phyloP scores from a whole-genome alignment of 1,140 invertebrate genomes.

The Drosophila watanabei region DNA sequence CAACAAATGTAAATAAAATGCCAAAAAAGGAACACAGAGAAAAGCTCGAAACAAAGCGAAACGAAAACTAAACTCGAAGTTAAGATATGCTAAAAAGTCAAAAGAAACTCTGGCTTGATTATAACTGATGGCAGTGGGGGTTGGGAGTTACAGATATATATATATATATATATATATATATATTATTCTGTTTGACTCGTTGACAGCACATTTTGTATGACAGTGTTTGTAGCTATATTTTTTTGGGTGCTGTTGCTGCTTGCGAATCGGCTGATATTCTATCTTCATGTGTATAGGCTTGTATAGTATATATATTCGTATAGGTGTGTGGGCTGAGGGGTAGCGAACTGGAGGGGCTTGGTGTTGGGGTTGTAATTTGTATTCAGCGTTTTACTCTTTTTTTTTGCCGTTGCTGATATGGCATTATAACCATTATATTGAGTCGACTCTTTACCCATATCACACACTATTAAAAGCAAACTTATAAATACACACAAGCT shows the following conservation, averaged over 20 bases:
- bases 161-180: not conserved
- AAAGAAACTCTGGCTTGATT: slow-evolving; percentile 63
- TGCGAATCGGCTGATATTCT: slow-evolving; percentile 77
- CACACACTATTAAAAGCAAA: slow-evolving; percentile 40
- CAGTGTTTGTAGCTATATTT: slow-evolving; percentile 33
- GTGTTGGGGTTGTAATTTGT: slow-evolving; percentile 70
- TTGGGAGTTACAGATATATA: slow-evolving; percentile 14
- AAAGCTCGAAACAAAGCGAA: slow-evolving; percentile 43
- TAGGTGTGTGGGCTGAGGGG: slow-evolving; percentile 15
- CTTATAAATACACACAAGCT: slow-evolving; percentile 41
- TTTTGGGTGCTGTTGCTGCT: slow-evolving; percentile 51
- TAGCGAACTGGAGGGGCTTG: slow-evolving; percentile 37
- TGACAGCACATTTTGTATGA: slow-evolving; percentile 67
- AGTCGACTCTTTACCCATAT: slow-evolving; percentile 47
- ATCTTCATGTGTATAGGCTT: slow-evolving; percentile 47
- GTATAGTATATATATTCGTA: slow-evolving; percentile 16
- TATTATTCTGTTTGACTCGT: slow-evolving; percentile 44
- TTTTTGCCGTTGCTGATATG: slow-evolving; percentile 68
- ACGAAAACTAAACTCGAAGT: slow-evolving; percentile 73
- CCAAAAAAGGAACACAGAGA: slow-evolving; percentile 25
- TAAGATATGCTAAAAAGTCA: slow-evolving; percentile 77
- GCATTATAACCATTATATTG: slow-evolving; percentile 77
- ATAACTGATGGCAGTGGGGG: slow-evolving; percentile 29
- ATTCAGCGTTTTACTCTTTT: slow-evolving; percentile 69
- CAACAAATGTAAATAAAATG: slow-evolving; percentile 71